Percentiles rank a stretch among this genome's conserved stretches.
phyloP scores from a whole-genome alignment of 2,113 vertebrate species.

The Neomonachus schauinslandi region DNA sequence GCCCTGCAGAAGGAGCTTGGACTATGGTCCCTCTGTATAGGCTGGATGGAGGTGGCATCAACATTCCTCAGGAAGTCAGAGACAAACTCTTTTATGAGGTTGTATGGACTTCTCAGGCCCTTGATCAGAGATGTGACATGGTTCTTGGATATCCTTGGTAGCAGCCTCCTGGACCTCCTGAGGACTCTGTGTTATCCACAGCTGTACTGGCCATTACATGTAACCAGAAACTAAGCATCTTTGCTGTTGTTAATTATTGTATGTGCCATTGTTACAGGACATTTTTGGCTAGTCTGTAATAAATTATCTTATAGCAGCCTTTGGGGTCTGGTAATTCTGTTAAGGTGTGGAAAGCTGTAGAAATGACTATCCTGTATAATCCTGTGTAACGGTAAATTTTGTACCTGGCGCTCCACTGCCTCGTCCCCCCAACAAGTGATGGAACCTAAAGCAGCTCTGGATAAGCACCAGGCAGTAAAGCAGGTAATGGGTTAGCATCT shows the following conservation, averaged over 20 bases:
- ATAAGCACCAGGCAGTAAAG: neutral
- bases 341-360: constrained; percentile 47
- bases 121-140: constrained; percentile 78
- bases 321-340: constrained; percentile 61
- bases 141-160: constrained; percentile 74
- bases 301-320: constrained; percentile 86
- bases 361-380: constrained; percentile 21
- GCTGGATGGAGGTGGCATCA: neutral
- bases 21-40: constrained; percentile 66
- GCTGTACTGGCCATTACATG: constrained; percentile 66
- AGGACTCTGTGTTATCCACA: constrained; percentile 70
- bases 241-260: constrained; percentile 83
- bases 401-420: neutral
- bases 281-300: constrained; percentile 85
- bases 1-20: constrained; percentile 72
- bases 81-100: neutral
- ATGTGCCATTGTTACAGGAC: constrained; percentile 84
- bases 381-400: neutral
- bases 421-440: neutral
- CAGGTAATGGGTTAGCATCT: neutral
- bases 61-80: neutral
- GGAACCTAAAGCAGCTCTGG: neutral
- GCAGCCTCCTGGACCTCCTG: constrained; percentile 75
- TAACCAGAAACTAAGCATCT: constrained; percentile 71
- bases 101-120: constrained; percentile 65